phyloP scores from a whole-genome alignment of 2,888 invertebrate species.

The Euplexia lucipara region DNA sequence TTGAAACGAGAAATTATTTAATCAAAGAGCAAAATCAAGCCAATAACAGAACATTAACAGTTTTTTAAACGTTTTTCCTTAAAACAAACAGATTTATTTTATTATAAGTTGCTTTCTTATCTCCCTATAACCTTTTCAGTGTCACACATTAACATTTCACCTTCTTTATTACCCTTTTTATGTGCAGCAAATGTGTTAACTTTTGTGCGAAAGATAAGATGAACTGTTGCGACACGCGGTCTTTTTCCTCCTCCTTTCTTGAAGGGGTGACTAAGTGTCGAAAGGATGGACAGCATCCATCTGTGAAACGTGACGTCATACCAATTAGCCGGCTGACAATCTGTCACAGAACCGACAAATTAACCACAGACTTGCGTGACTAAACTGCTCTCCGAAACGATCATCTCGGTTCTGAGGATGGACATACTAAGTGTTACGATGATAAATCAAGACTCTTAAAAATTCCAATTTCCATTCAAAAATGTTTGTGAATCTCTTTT shows the following conservation, averaged over 20 bases:
- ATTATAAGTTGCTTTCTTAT: constrained; percentile 73
- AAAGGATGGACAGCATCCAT: constrained; percentile 9
- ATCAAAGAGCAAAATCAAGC: not conserved
- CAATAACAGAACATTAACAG: constrained; percentile 8
- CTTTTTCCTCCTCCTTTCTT: constrained; percentile 36
- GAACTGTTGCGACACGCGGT: constrained; percentile 42
- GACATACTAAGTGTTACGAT: not conserved
- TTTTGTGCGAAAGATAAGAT: constrained; percentile 57
- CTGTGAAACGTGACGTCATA: constrained; percentile 28
- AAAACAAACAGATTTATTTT: constrained; percentile 56
- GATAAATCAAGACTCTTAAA: not conserved
- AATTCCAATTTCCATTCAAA: no score
- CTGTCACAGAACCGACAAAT: not conserved
- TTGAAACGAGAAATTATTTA: no score
- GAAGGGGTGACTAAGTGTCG: constrained; percentile 39
- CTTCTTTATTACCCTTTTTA: constrained; percentile 74
- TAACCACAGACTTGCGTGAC: not conserved
- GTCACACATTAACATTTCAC: constrained; percentile 74
- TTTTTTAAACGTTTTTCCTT: constrained; percentile 35
- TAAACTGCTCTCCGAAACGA: not conserved
- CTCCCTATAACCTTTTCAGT: constrained; percentile 72
- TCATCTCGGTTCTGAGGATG: not conserved
- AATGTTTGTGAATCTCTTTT: no score
- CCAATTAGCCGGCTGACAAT: constrained; percentile 12
- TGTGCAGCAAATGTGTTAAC: constrained; percentile 63